A percentile compares a stretch with the other conserved stretches of the same genome.
Conservation (phyloP, 2,888 invertebrate genomes). For the Balanococcus diminutus region DNA sequence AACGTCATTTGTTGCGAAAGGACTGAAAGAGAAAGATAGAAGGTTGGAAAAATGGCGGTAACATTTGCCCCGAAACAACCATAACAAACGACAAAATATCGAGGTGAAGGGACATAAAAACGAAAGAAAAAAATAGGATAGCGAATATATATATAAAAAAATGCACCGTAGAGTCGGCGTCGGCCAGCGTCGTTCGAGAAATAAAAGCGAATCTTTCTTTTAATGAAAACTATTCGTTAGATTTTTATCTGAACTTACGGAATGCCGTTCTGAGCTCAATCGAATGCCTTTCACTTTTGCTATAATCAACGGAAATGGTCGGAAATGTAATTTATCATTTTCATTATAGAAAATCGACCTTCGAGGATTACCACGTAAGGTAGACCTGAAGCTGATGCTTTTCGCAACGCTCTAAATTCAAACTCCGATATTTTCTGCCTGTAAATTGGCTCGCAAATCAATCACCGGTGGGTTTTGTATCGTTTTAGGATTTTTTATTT, state of each 20-base stretch:
- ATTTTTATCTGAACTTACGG: constrained; percentile 19
- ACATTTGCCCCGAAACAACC: constrained; percentile 7
- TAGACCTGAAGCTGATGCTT: neutral
- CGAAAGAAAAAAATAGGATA: neutral
- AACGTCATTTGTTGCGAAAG: constrained; percentile 17
- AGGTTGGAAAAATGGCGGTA: neutral
- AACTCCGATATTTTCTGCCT: neutral
- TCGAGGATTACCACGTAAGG: neutral
- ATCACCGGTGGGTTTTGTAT: constrained; percentile 2
- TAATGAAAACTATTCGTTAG: constrained; percentile 31
- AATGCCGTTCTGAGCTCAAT: neutral
- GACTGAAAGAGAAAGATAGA: neutral
- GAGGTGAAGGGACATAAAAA: neutral
- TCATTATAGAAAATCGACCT: neutral
- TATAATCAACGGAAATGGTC: constrained; percentile 6
- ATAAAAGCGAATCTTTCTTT: constrained; percentile 2
- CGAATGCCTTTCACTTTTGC: neutral
- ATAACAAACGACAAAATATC: constrained; percentile 23
- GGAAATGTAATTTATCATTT: constrained; percentile 27
- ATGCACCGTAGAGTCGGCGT: neutral
- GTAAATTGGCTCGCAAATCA: neutral
- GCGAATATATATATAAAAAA: neutral
- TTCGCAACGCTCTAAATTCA: neutral
- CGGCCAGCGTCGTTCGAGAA: neutral
- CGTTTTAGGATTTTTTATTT: neutral